Evolutionary conservation across 2,113 vertebrate species (phyloP), one percentile per base, ranked within the genome.

Genomic region (Nesogale talazaci): DNA sequence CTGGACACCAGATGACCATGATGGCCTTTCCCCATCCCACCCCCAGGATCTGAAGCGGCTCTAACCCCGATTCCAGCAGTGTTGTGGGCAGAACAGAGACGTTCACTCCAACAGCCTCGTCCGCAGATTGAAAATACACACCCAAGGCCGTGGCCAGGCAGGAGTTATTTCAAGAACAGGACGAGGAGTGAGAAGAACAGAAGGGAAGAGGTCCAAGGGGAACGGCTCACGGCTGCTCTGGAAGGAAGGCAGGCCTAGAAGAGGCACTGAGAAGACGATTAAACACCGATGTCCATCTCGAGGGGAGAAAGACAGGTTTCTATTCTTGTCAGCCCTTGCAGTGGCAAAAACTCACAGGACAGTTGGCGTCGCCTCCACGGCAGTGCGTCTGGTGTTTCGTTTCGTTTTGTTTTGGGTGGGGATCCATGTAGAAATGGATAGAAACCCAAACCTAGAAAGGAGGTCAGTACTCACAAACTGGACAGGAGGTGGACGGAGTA

Each of bases 1-100:
- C 93, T 97, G 95, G 89, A 94, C 38, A 77, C 94, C 95, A 96
- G 91, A 95, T 92, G 95, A 77, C 81, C 67, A 1, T 2, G 8
- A 59, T 61, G 72, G 91, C 81, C 81, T 56, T n/a, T 23, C 61
- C 74, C 83, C 38, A 59, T 40, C 56, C 59, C 46, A 36, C 76
- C 52, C 23, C 12, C 52, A 4, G 76, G 52, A 23, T 67, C 27
- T 29, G 77, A 63, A 65, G 82, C 34, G 52, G 22, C 57, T 63
- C 61, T 2, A 36, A 40, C 67, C 22, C 79, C 19, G 9, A n/a
- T 65, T 88, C 34, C 23, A 77, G 65, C 67, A 61, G 16, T 0
- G 40, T 23, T n/a, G 29, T 52, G 25, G 38, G 38, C 23, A 23
- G 83, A 36, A 65, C 19, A 4, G 69, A 63, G 75, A 82, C 20